Conservation (phyloP, 2,113 vertebrate genomes). For the Chaetura pelagica region DNA sequence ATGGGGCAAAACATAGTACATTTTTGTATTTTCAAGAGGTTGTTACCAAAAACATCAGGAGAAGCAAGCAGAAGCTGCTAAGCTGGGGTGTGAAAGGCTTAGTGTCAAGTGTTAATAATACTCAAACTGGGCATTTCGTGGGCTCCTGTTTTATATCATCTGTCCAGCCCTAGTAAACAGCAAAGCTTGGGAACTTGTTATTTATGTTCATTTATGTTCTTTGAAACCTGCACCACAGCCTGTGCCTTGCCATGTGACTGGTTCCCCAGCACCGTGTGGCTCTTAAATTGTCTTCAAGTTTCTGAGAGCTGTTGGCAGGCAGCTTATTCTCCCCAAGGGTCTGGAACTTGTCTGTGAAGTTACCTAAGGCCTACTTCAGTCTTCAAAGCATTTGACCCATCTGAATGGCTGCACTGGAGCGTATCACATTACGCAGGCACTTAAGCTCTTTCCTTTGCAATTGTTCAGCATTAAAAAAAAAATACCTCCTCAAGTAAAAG, state of each 20-base stretch:
- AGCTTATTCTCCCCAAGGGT: not conserved
- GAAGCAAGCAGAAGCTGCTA: not conserved
- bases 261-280: not conserved
- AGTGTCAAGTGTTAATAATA: not conserved
- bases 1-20: not conserved
- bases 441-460: not conserved
- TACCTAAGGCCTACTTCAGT: not conserved
- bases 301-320: not conserved
- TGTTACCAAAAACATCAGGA: not conserved
- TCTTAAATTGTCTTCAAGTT: not conserved
- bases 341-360: not conserved
- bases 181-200: not conserved
- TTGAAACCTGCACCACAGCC: not conserved
- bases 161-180: not conserved
- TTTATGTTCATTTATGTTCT: not conserved
- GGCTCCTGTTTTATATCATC: not conserved
- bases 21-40: not conserved
- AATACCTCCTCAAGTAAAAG: not conserved
- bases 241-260: not conserved
- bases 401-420: not conserved
- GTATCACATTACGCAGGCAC: not conserved
- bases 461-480: not conserved
- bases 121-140: not conserved
- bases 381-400: not conserved
- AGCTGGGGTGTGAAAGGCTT: not conserved